Base-by-base conservation (phyloP, 1,140 invertebrate genomes). In the Procambarus clarkii region DNA sequence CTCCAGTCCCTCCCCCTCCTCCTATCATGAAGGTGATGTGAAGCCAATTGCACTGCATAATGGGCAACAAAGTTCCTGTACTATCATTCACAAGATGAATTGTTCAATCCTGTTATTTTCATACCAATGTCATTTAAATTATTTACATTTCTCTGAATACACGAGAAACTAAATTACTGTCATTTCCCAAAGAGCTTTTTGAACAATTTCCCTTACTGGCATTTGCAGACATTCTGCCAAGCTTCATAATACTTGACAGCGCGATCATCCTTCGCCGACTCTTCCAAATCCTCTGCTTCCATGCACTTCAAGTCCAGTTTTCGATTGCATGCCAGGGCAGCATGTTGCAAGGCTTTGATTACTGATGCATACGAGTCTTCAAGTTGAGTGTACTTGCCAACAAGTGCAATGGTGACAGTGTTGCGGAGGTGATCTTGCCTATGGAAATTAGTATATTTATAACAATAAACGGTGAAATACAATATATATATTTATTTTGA, bases 341-440 rank as follows among this genome's bases (percentile, higher is more conserved):
- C 97, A 95, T 99, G 99, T 93, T 98, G 96, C 34, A 99, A 94
- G 0, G 99, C 97, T 95, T 99, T 99, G 3, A 97, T 97, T 0
- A 99, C 97, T 3, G 99, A 99, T 0, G 98, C 97, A 94, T 99
- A 99, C 0, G 98, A 97, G 95, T 99, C 99, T 94, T 98, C 97
- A 21, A 99, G 95, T 94, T 98, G 97, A 0, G 98, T 99, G 94
- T 99, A 99, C 95, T 99, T 99, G 11, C 99, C 99, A n/a, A 99
- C 99, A 21, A 99, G 95, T 34, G 97, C 97, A 91, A 99, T 99
- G 71, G 96, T 97, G 0, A 99, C 97, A 94, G 97, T 96, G 93
- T 97, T 96, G 18, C 96, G 95, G 2, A 98, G 94, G 93, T 96
- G 96, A 92, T 98, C 97, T n/a, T 97, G 96, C 13, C 97, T 96